Evolutionary conservation across 2,797 vertebrate species (phyloP), one percentile per base, ranked within the genome.

Genomic region (Acrossocheilus fasciatus): DNA sequence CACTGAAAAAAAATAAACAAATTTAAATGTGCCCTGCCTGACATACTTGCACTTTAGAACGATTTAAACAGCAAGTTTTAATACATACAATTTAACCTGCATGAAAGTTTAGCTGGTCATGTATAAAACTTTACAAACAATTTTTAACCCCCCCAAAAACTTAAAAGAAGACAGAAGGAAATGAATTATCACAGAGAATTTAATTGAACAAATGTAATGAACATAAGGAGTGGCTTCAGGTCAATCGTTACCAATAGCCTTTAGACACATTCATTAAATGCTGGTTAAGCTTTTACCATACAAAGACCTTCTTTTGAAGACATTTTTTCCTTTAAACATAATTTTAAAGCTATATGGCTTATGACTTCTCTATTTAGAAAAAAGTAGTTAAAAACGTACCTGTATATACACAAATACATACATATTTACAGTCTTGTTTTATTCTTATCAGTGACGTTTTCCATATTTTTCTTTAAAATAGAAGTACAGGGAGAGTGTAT

Each of bases 401-500:
- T 94, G 93, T 96, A 95, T 96, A 91, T 96, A 96, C 94, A 96
- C 91, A 94, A 92, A 94, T 95, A 96, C 93, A 93, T 94, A 94
- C 91, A 94, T 96, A 96, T 96, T 95, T 96, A 96, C 96, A 96
- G 87, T 91, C 87, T 89, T 88, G 89, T 89, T 91, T 89, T 89
- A 88, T 84, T 84, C 88, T 87, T 45, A 89, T 93, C 88, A 90
- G 86, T 91, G 86, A 59, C 87, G 91, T 91, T 91, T 89, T 91
- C 91, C 82, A 20, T 23, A 86, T 79, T 78, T 89, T 85, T 89
- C 91, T 73, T 86, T 88, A 90, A 94, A 91, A 88, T 76, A 87
- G 91, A 81, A 76, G 72, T 86, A 84, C 81, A 89, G 83, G 74
- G 86, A 77, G 76, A 90, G 69, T 39, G 88, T 90, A 91, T 86